These are phyloP conservation scores for Tauraco erythrolophus DNA, from an alignment of 2,113 vertebrate species.

Conservation along the genomic window DNA sequence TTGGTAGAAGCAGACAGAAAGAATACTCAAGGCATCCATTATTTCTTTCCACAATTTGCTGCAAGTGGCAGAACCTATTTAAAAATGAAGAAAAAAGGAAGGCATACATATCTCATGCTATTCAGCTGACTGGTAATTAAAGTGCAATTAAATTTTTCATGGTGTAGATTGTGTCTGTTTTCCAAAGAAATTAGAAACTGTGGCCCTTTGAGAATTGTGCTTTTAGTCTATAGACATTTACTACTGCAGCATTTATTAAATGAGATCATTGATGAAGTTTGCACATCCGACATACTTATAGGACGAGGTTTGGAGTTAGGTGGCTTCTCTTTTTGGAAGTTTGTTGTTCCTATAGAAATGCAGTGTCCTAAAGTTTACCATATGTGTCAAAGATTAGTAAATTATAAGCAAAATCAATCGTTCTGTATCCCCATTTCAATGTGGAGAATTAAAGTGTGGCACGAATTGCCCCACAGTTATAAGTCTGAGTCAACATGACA, in stretches of 20 bases:
- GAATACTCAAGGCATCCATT: slow-evolving; percentile 63
- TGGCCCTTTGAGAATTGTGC: slow-evolving; percentile 36
- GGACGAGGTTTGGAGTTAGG: background rate
- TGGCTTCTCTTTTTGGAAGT: background rate
- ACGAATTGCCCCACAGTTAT: background rate
- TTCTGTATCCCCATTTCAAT: background rate
- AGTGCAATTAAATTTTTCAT: slow-evolving; percentile 75
- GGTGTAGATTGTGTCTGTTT: slow-evolving; percentile 61
- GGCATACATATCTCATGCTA: slow-evolving; percentile 66
- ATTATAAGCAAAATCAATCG: background rate
- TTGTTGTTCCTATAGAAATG: background rate
- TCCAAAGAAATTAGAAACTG: slow-evolving; percentile 58
- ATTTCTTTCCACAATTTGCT: slow-evolving; percentile 70
- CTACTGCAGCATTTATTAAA: slow-evolving; percentile 54
- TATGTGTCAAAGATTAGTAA: background rate
- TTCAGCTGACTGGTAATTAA: slow-evolving; percentile 76
- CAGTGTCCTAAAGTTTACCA: background rate
- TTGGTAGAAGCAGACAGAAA: slow-evolving; percentile 44
- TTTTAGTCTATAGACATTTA: slow-evolving; percentile 60
- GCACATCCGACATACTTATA: background rate
- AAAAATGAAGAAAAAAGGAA: slow-evolving; percentile 77
- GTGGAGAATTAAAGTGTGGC: background rate
- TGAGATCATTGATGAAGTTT: slow-evolving; percentile 8
- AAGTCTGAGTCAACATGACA: background rate
- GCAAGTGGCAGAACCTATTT: slow-evolving; percentile 70